Conservation (phyloP, 2,888 invertebrate genomes). For the Leucophenga maculata region DNA sequence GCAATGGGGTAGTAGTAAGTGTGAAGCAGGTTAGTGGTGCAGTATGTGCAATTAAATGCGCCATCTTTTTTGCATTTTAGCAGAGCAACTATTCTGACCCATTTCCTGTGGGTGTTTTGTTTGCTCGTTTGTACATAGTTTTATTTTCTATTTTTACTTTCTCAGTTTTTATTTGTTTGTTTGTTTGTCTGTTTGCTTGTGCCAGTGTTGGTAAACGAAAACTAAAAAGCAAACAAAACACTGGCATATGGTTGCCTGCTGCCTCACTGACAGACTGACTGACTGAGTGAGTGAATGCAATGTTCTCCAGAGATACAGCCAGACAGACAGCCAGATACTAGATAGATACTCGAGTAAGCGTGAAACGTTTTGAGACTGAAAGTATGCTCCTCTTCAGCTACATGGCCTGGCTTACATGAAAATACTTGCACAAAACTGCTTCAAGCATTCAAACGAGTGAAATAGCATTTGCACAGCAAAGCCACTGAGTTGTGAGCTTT, state of each 20-base stretch:
- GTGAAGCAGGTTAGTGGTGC: neutral
- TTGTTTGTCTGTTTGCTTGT: neutral
- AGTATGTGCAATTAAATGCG: conserved; percentile 12
- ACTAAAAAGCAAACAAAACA: neutral
- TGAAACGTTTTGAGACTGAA: neutral
- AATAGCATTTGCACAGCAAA: neutral
- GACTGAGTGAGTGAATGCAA: neutral
- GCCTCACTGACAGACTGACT: neutral
- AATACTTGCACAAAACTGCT: neutral
- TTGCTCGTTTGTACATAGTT: neutral
- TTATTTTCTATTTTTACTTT: neutral
- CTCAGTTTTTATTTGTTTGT: neutral
- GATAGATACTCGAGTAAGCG: neutral
- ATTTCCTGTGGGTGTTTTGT: conserved; percentile 24
- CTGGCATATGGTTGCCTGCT: neutral
- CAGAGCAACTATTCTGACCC: conserved; percentile 24
- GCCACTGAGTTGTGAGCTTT: no score
- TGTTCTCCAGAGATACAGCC: no score
- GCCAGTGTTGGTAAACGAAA: neutral
- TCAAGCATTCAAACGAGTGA: neutral
- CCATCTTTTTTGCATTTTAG: neutral
- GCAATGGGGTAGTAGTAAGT: neutral
- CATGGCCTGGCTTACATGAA: neutral
- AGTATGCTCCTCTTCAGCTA: neutral
- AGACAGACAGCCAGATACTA: neutral